These are phyloP conservation scores for Trochalopteron elliotii DNA, from an alignment of 2,113 vertebrate genomes.

Conservation along the genomic window DNA sequence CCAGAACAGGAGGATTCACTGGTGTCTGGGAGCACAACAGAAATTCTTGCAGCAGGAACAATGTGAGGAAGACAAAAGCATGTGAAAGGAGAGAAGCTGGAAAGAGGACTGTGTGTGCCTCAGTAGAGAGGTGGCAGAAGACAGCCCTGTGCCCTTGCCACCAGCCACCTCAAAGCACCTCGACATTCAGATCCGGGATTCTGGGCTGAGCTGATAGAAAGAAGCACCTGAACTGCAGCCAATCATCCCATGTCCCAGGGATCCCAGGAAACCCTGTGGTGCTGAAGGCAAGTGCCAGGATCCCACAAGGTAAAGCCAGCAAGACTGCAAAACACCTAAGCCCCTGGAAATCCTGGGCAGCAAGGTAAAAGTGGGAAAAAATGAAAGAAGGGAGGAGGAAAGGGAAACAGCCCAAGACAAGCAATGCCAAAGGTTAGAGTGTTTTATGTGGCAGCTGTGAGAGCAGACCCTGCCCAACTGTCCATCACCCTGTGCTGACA, in stretches of 20 bases:
- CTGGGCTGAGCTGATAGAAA: neutral
- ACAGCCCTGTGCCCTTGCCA: accelerated
- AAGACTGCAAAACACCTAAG: neutral
- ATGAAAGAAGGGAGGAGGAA: neutral
- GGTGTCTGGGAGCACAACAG: neutral
- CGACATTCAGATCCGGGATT: neutral
- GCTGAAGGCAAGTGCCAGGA: neutral
- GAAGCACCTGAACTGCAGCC: neutral
- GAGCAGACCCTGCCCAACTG: neutral
- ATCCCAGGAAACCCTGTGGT: neutral
- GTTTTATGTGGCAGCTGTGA: neutral
- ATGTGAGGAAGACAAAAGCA: neutral
- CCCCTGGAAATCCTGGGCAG: neutral
- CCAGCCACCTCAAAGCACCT: neutral
- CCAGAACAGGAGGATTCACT: neutral
- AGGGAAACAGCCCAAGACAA: neutral
- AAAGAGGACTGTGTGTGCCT: accelerated
- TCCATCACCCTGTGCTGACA: neutral
- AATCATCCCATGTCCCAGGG: neutral
- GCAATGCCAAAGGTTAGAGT: neutral
- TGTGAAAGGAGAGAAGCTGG: neutral
- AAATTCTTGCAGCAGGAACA: neutral
- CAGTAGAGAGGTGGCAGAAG: neutral
- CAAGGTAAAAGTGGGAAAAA: neutral
- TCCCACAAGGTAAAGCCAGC: accelerated